Conservation (phyloP, 2,797 vertebrate species). For the Neomorphus geoffroyi region DNA sequence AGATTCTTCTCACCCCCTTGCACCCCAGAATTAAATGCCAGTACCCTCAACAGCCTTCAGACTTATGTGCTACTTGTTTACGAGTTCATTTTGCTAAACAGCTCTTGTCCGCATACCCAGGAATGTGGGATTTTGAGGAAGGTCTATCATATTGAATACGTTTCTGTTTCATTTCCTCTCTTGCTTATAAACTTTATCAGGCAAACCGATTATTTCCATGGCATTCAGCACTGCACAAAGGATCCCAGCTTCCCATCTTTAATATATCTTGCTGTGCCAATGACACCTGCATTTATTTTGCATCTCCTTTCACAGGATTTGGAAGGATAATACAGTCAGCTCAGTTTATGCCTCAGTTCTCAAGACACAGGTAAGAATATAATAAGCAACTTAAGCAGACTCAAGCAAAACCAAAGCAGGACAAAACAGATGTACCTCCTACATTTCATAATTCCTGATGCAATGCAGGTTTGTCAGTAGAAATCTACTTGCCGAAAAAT, state of each 20-base stretch:
- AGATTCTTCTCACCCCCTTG: background rate
- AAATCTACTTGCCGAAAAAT: background rate
- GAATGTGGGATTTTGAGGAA: background rate
- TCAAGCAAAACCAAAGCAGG: background rate
- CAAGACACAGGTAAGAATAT: background rate
- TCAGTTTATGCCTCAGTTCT: conserved; percentile 32
- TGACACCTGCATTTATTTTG: conserved; percentile 40
- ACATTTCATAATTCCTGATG: background rate
- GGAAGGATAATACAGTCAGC: conserved; percentile 11
- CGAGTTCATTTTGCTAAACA: background rate
- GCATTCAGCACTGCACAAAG: conserved; percentile 30
- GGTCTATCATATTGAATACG: background rate
- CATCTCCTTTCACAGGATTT: conserved; percentile 29
- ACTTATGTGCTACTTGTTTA: background rate
- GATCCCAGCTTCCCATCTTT: conserved; percentile 14
- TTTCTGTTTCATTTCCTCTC: conserved; percentile 59
- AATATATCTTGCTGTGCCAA: conserved; percentile 16
- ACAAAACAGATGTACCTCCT: background rate
- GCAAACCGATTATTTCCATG: conserved; percentile 47
- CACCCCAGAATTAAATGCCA: background rate
- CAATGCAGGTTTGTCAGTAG: background rate
- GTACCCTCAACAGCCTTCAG: background rate
- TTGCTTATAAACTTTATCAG: conserved; percentile 28
- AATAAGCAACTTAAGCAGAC: background rate
- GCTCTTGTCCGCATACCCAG: background rate